phyloP scores from a whole-genome alignment of 2,797 vertebrate species.

The Leptodactylus fallax region DNA sequence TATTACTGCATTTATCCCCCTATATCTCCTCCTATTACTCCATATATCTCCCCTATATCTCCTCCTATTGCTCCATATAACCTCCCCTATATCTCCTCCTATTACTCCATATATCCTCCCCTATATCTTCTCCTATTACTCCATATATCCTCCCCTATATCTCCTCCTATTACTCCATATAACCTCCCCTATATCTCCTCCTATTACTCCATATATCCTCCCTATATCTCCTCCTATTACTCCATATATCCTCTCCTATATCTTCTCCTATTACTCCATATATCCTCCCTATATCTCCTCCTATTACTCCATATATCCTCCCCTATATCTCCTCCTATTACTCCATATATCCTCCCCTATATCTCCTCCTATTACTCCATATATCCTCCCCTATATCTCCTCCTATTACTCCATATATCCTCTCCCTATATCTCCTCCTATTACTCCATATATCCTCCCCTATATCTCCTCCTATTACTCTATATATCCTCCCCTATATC shows the following conservation, averaged over 20 bases:
- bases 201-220: background rate
- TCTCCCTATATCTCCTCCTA: slow-evolving; percentile 13
- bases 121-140: slow-evolving; percentile 1
- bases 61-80: slow-evolving; percentile 3
- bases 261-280: slow-evolving; percentile 5
- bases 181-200: background rate
- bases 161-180: background rate
- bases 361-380: too few species aligned
- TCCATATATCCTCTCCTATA: background rate
- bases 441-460: background rate
- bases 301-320: background rate
- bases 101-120: background rate
- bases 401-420: background rate
- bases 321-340: too few species aligned
- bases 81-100: background rate
- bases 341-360: too few species aligned
- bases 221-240: background rate
- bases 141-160: slow-evolving; percentile 18
- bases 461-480: slow-evolving; percentile 15
- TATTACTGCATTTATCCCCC: background rate
- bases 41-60: too few species aligned
- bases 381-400: too few species aligned
- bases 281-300: background rate
- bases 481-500: background rate
- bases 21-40: background rate